These are phyloP conservation scores for Volucella zonaria DNA, from an alignment of 2,888 invertebrate species.

Conservation along the genomic window DNA sequence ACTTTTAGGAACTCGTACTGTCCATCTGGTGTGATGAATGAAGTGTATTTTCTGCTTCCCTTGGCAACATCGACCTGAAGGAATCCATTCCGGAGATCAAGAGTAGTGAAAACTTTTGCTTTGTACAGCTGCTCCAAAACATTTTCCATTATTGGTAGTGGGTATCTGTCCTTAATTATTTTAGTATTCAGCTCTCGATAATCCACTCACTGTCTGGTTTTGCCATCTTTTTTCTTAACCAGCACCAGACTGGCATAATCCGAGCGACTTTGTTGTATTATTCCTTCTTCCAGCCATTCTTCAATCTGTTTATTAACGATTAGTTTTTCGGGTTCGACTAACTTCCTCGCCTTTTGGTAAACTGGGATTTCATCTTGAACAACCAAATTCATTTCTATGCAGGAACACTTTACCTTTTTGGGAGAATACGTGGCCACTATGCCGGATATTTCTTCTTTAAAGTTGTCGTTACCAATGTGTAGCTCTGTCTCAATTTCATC, in stretches of 20 bases:
- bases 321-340: conserved; percentile 10
- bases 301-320: conserved; percentile 8
- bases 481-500: conserved; percentile 55
- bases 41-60: conserved; percentile 76
- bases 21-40: conserved; percentile 80
- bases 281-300: conserved; percentile 52
- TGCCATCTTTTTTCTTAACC: conserved; percentile 75
- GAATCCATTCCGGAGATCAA: conserved; percentile 66
- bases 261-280: conserved; percentile 62
- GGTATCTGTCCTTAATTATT: conserved; percentile 40
- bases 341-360: conserved; percentile 26
- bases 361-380: conserved; percentile 73
- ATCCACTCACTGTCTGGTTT: conserved; percentile 75
- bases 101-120: conserved; percentile 75
- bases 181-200: conserved; percentile 71
- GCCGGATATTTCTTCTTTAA: not conserved
- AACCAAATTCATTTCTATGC: conserved; percentile 17
- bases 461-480: conserved; percentile 67
- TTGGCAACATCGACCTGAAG: conserved; percentile 29
- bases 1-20: conserved; percentile 80
- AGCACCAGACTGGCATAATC: conserved; percentile 76
- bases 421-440: conserved; percentile 71
- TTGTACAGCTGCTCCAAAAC: conserved; percentile 69
- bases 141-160: conserved; percentile 46
- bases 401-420: conserved; percentile 9